Evolutionary conservation across 1,140 invertebrate species (phyloP).

Genomic region (Glossosoma conforme): DNA sequence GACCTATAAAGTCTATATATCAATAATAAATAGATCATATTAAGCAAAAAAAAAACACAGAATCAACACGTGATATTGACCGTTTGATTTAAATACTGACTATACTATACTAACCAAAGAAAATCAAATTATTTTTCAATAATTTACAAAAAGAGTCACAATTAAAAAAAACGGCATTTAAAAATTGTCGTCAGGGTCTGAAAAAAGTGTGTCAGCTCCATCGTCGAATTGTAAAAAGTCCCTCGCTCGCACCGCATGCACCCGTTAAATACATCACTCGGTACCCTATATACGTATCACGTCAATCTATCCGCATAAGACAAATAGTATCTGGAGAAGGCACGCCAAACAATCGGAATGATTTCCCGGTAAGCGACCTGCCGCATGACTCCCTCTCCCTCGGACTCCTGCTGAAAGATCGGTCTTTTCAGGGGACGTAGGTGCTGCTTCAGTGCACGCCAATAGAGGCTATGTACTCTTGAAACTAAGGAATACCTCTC

Average conservation of each 20-base stretch:
- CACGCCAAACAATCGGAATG: conserved; percentile 31
- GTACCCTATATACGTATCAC: conserved; percentile 30
- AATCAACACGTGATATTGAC: too few species aligned
- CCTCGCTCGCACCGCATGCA: background rate
- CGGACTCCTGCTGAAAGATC: conserved; percentile 2
- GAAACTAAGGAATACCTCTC: conserved; percentile 29
- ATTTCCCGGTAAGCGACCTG: conserved; percentile 17
- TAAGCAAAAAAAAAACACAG: too few species aligned
- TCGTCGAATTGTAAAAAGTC: conserved; percentile 12
- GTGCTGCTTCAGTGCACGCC: conserved; percentile 4
- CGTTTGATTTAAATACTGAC: too few species aligned
- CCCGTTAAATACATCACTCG: conserved; percentile 23
- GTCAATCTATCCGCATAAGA: conserved; percentile 33
- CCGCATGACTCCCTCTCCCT: conserved; percentile 10
- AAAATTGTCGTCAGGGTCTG: background rate
- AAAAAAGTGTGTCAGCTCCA: conserved; percentile 2
- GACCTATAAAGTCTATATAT: too few species aligned
- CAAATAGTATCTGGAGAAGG: conserved; percentile 33
- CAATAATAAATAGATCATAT: too few species aligned
- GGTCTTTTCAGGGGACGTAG: conserved; percentile 4
- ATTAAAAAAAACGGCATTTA: background rate
- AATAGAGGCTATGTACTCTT: conserved; percentile 16
- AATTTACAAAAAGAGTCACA: too few species aligned
- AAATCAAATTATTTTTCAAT: too few species aligned
- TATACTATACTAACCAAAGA: too few species aligned